Evolutionary conservation across 2,113 vertebrate genomes (phyloP), one percentile per base, ranked within the genome.

Genomic region (Etia nguti): DNA sequence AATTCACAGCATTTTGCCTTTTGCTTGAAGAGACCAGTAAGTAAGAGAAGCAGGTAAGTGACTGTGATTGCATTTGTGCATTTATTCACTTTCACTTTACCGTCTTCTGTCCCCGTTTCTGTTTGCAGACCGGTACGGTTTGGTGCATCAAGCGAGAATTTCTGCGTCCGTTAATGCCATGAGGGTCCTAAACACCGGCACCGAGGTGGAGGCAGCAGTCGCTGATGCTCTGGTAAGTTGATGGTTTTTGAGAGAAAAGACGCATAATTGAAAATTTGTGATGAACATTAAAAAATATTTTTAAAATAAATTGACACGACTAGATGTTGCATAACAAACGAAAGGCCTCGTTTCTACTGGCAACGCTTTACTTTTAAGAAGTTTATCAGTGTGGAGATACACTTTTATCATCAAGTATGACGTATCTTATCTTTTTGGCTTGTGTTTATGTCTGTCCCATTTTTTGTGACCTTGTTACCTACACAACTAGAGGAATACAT

Each of bases 131-230:
- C 98, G 98, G n/a, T 99, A 98, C 90, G 97, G 98, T 62, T 96
- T 99, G 68, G 96, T 98, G 54, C 98, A 99, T 93, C 97, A 98
- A 92, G 98, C 98, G 79, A 97, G 98, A 84, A 97, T 98, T 90
- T 98, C 98, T 84, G 97, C 98, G 4, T 98, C 98, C 3, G 97
- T 98, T 87, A 99, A 97, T 70, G 97, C 98, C 89, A 98, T 99
- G 98, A 94, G 98, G 88, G 98, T 99, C 54, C 95, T 99, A 46
- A 99, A 98, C 95, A 99, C 98, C 1, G 99, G 98, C 88, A 99
- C 99, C 1, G 99, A 99, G 88, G 97, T 99, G 87, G 99, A 99
- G 90, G 98, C 99, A 12, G 99, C 99, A 0, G 98, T 99, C 4
- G 99, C 99, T 0, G 98, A 99, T 88, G 98, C 98, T 92, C 94